Percentiles rank a stretch among this genome's conserved stretches.
Conservation (phyloP, 2,888 invertebrate species). For the Hydriomena furcata region DNA sequence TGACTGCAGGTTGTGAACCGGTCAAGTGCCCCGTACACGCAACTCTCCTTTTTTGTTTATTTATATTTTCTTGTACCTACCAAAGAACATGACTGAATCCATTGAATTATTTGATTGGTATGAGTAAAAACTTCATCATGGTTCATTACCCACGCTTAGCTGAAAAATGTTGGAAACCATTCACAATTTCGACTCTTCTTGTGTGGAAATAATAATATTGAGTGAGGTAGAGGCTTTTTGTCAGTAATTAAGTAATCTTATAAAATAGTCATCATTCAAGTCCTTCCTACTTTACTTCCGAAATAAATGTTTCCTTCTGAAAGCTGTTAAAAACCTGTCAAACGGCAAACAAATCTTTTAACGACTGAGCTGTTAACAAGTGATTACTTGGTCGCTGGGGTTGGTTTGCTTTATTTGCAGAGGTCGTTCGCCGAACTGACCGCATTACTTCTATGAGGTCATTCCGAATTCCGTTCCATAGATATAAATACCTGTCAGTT, state of each 20-base stretch:
- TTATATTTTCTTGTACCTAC: neutral
- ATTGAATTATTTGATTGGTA: no score
- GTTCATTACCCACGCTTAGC: no score
- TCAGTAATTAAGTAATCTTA: no score
- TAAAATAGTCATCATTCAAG: no score
- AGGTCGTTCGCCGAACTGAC: slow-evolving; percentile 19
- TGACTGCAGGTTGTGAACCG: slow-evolving; percentile 6
- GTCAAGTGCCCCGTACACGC: slow-evolving; percentile 18
- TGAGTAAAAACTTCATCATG: no score
- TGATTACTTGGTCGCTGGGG: slow-evolving; percentile 11
- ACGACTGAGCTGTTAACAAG: slow-evolving; percentile 29
- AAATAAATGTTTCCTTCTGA: neutral
- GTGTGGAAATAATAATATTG: no score
- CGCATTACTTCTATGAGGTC: slow-evolving; percentile 16
- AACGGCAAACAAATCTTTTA: slow-evolving; percentile 18
- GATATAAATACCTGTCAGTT: neutral
- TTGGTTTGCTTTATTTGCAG: slow-evolving; percentile 17
- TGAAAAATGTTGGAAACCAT: no score
- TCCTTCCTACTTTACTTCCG: no score
- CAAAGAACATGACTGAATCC: no score
- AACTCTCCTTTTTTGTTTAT: slow-evolving; percentile 8
- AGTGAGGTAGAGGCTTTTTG: no score
- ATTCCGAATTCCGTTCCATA: slow-evolving; percentile 5
- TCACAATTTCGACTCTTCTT: no score
- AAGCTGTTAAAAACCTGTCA: slow-evolving; percentile 14